Evolutionary conservation across 1,140 invertebrate genomes (phyloP).

Genomic region (Zaprionus ornatus): DNA sequence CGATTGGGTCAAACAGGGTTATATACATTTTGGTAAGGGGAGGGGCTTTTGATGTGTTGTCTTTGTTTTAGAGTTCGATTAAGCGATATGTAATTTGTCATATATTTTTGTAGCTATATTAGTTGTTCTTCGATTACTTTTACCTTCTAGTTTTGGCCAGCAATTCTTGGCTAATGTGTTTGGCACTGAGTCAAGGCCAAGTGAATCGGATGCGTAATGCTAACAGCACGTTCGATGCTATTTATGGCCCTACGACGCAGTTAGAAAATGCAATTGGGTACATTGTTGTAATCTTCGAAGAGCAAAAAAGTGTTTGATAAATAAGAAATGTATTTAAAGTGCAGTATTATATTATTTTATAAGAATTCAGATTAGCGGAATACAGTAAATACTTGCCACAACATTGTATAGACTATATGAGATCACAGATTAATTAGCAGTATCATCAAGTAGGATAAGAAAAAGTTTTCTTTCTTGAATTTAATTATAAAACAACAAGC

Average conservation of each 20-base stretch:
- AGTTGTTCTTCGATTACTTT: conserved; percentile 7
- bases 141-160: conserved; percentile 14
- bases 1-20: not conserved
- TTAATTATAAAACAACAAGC: conserved; percentile 54
- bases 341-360: not conserved
- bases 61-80: not conserved
- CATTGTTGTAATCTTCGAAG: not conserved
- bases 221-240: not conserved
- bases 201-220: conserved; percentile 26
- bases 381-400: too few relatives aligned
- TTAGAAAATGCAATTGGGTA: conserved; percentile 7
- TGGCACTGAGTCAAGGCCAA: conserved; percentile 58
- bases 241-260: conserved; percentile 29
- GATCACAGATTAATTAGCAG: not conserved
- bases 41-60: not conserved
- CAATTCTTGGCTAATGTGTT: conserved; percentile 50
- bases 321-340: not conserved
- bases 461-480: conserved; percentile 29
- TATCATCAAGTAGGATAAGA: not conserved
- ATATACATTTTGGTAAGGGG: not conserved
- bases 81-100: conserved; percentile 5
- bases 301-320: not conserved
- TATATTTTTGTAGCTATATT: not conserved
- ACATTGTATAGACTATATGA: not conserved
- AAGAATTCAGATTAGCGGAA: too few relatives aligned